A percentile compares a stretch with the other conserved stretches of the same genome.
phyloP scores from a whole-genome alignment of 2,888 invertebrate species.

The Chloromyia formosa region DNA sequence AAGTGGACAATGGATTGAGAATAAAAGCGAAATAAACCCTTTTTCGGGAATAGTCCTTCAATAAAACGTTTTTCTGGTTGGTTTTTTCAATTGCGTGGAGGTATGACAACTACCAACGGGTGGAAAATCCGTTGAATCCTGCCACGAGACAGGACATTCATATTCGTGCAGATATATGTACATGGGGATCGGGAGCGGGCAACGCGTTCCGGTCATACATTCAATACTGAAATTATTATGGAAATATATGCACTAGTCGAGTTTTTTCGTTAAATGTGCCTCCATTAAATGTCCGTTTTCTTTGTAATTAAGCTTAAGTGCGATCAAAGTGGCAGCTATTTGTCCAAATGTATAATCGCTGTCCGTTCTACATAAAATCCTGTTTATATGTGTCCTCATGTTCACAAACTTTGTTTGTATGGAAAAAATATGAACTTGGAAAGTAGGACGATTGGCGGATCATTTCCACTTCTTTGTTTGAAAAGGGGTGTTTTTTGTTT shows the following conservation, averaged over 20 bases:
- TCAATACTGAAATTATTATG: slow-evolving; percentile 22
- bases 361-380: too few species aligned
- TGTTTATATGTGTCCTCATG: too few species aligned
- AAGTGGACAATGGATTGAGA: slow-evolving; percentile 14
- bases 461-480: too few species aligned
- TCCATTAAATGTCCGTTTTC: slow-evolving; percentile 40
- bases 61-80: slow-evolving; percentile 11
- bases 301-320: slow-evolving; percentile 34
- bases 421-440: too few species aligned
- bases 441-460: not conserved
- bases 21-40: slow-evolving; percentile 38
- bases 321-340: slow-evolving; percentile 29
- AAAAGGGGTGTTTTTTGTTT: not conserved
- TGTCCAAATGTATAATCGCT: slow-evolving; percentile 20
- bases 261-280: slow-evolving; percentile 31
- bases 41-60: slow-evolving; percentile 31
- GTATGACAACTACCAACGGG: not conserved
- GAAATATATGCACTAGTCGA: slow-evolving; percentile 38
- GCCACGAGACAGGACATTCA: too few species aligned
- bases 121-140: not conserved
- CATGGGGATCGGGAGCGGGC: not conserved
- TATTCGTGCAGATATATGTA: too few species aligned
- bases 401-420: too few species aligned
- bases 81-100: slow-evolving; percentile 16
- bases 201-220: too few species aligned